Base-by-base conservation (phyloP, 2,888 invertebrate genomes). In the Tryphoninae sp. region DNA sequence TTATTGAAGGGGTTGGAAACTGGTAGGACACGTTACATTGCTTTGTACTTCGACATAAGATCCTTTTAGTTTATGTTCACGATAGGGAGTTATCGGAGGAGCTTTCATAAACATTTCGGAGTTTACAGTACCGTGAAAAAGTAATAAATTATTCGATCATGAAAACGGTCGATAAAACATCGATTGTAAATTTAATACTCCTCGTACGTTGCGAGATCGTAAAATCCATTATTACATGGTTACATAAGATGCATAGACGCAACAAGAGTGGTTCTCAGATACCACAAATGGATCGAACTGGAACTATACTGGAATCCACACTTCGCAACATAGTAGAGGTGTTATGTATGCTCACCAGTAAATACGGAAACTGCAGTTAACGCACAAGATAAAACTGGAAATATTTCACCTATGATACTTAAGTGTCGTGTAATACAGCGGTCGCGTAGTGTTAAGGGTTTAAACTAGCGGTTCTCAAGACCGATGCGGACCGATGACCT, bases 361-460 rank as follows among this genome's bases (percentile, higher is more conserved):
- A 72, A 51, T 51, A 11, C 51, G 11, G 33, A 62, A 61, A 49
- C 19, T 19, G n/a, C 23, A 19, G 53, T 49, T 7, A 42, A 13
- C 51, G 16, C 49, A 53, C 13, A 33, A 33, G 40, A 58, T 58
- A 58, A 22, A 55, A 9, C 8, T 22, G 9, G 33, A 33, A 6
- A 4, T 33, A 7, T 33, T 6, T 33, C 33, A 33, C 33, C 6
- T 26, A 26, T 3, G 26, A 26, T 33, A 0, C 0, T 33, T 33
- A 6, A 33, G 7, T 6, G 33, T 33, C 33, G 33, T 0, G 33
- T 6, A 33, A 6, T 33, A 33, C 33, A 33, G 33, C 4, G 79
- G 81, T 89, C 90, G 90, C 89, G 61, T 13, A 26, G n/a, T 80
- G 89, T 89, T 89, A 89, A 81, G 23, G 62, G 40, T 69, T 65